These are phyloP conservation scores for Acrocephalus kingi DNA, from an alignment of 2,113 vertebrate genomes.

Conservation along the genomic window DNA sequence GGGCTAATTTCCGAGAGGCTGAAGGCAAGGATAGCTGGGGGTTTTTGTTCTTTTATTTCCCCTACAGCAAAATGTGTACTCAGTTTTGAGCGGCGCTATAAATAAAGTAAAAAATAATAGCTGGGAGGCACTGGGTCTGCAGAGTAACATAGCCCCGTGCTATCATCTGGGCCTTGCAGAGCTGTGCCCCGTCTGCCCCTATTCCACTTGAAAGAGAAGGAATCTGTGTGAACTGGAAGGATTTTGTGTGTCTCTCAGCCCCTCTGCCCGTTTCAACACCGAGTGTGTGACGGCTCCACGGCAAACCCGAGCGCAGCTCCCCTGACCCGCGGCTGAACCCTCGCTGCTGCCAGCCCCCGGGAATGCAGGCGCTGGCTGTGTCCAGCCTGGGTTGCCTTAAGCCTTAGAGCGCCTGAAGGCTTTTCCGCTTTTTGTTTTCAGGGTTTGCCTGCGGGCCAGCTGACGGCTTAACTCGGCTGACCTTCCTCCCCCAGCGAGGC, in stretches of 20 bases:
- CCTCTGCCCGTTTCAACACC: background rate
- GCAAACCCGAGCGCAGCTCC: background rate
- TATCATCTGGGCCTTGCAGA: background rate
- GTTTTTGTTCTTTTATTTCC: background rate
- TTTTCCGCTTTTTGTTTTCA: background rate
- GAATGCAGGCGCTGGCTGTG: background rate
- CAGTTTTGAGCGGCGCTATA: background rate
- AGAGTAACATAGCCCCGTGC: background rate
- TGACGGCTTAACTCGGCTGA: background rate
- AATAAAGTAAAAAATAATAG: background rate
- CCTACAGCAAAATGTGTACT: slow-evolving; percentile 44
- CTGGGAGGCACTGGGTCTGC: background rate
- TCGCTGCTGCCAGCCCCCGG: background rate
- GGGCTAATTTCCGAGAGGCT: background rate
- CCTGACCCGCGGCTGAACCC: background rate
- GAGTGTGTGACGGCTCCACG: rapidly evolving
- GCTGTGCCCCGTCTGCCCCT: background rate
- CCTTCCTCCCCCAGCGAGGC: background rate
- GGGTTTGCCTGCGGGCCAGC: background rate
- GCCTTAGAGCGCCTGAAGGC: background rate
- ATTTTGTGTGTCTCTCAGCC: background rate
- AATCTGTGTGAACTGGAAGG: background rate
- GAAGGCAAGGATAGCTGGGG: background rate
- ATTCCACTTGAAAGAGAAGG: background rate
- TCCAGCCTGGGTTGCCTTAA: background rate